Conservation (phyloP, 2,888 invertebrate species). For the Callyntrura guangdongensis region DNA sequence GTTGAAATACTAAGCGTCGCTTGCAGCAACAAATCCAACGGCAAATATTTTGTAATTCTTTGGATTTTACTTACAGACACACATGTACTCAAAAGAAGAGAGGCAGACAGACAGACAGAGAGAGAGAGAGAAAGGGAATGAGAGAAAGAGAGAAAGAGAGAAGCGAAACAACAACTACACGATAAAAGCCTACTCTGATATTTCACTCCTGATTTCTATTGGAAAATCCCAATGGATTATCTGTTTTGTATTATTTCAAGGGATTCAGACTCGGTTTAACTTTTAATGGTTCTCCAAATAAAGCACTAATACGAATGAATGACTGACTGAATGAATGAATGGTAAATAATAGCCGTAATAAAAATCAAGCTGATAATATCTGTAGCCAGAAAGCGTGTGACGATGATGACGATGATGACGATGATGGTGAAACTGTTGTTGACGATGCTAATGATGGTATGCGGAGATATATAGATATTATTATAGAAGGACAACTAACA, state of each 20-base stretch:
- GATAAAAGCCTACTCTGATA: no score
- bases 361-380: conserved; percentile 1
- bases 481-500: not conserved
- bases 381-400: not conserved
- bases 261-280: not conserved
- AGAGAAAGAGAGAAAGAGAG: no score
- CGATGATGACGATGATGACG: not conserved
- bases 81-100: no score
- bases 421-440: not conserved
- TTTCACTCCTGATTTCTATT: no score
- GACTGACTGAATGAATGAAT: no score
- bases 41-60: no score
- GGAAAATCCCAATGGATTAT: not conserved
- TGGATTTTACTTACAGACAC: no score
- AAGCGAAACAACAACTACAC: no score
- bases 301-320: no score
- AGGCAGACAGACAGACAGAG: no score
- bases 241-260: not conserved
- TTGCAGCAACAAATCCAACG: not conserved
- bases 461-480: no score
- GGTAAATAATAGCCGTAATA: not conserved
- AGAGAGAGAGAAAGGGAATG: no score
- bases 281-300: not conserved
- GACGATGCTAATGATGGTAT: not conserved
- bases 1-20: not conserved